phyloP scores from a whole-genome alignment of 2,888 invertebrate species.

The Chloroclystis v-ata region DNA sequence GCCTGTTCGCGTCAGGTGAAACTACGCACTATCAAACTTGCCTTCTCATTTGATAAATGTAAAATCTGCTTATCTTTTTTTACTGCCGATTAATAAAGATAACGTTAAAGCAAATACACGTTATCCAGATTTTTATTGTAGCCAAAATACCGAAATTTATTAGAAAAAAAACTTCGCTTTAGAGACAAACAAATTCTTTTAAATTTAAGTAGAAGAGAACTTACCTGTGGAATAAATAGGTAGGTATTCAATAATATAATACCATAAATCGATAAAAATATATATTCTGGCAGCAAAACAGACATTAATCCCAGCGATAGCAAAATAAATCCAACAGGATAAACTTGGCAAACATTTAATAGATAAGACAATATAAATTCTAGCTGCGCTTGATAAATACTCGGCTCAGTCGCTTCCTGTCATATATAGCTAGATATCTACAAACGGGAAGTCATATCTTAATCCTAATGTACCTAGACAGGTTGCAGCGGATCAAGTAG shows the following conservation, averaged over 20 bases:
- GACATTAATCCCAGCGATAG: too few relatives aligned
- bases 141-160: background rate
- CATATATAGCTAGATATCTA: too few relatives aligned
- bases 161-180: too few relatives aligned
- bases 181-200: too few relatives aligned
- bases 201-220: too few relatives aligned
- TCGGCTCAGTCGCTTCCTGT: constrained; percentile 17
- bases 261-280: too few relatives aligned
- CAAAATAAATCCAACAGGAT: constrained; percentile 6
- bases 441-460: constrained; percentile 21
- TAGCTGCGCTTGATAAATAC: constrained; percentile 16
- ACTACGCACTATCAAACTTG: constrained; percentile 6
- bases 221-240: too few relatives aligned
- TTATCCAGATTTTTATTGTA: background rate
- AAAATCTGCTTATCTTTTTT: background rate
- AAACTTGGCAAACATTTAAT: constrained; percentile 8
- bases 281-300: too few relatives aligned
- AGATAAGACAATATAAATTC: constrained; percentile 19
- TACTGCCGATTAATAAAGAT: background rate
- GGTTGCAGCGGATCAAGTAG: constrained; percentile 9
- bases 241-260: too few relatives aligned
- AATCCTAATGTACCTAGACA: constrained; percentile 18
- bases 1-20: constrained; percentile 14
- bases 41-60: constrained; percentile 7
- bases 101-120: background rate